Evolutionary conservation across 1,140 invertebrate species (phyloP), one percentile per base, ranked within the genome.

Genomic region (Gryllus bimaculatus): DNA sequence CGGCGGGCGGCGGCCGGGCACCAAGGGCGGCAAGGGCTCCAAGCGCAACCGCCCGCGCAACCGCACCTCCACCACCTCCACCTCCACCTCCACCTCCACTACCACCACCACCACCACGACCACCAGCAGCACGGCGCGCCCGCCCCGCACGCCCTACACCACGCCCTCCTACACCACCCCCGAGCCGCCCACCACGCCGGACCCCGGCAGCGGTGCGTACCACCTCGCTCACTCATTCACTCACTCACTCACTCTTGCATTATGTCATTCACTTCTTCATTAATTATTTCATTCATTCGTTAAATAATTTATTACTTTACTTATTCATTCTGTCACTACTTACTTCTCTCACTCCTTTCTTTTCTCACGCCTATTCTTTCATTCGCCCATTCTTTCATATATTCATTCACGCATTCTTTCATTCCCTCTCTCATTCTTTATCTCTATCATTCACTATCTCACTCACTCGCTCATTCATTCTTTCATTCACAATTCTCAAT

Each of bases 131-230:
- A 82, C 82, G 18, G 81, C 82, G 74, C 80, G 83, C 74, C 83
- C 82, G 0, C 79, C 84, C 8, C 10, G 87, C 78, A 81, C 89
- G 47, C 47, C 80, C 21, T 76, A 79, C 81, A 82, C 82, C 20
- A 82, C 82, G 73, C 80, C 83, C 73, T 83, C 82, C 0, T 80
- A 85, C 8, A 92, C 90, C 15, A 96, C 95, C 8, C 95, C 95
- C 2, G 91, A 92, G 82, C 94, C 95, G 78, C 95, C 95, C 7
- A 94, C 95, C 0, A 97, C 95, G 73, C 95, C 95, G 0, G 95
- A 96, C 86, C 93, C 94, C 1, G 94, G 93, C 81, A 90, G 92
- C 84, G 92, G 93, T 94, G 86, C 86, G 82, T 84, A 13, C 75
- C 10, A 39, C 10, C n/a, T 18, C 54, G 18, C 7, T 66, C 54